These are phyloP conservation scores for Drosophila nigromelanica DNA, from an alignment of 1,140 invertebrate species.

Conservation along the genomic window DNA sequence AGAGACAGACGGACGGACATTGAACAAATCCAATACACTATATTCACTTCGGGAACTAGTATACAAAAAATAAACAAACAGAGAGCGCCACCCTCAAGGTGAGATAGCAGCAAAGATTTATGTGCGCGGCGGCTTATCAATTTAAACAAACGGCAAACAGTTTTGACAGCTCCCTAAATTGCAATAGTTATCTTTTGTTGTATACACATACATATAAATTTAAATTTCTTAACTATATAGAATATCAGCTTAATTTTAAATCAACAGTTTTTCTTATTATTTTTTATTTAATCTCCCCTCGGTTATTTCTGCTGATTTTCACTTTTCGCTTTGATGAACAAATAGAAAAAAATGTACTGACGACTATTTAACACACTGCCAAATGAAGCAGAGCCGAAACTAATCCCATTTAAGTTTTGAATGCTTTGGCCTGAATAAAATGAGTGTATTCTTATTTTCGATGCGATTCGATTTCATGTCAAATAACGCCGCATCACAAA, in stretches of 20 bases:
- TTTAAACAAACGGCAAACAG: slow-evolving; percentile 30
- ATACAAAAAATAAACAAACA: not conserved
- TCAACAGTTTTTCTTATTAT: slow-evolving; percentile 1
- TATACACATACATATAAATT: not conserved
- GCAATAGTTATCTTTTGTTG: slow-evolving; percentile 10
- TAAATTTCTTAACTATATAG: not conserved
- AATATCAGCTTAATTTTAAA: not conserved
- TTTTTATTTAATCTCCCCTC: slow-evolving; percentile 10
- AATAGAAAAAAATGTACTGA: slow-evolving; percentile 8
- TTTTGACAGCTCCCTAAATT: slow-evolving; percentile 39
- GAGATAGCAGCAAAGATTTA: slow-evolving; percentile 30
- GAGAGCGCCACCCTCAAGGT: slow-evolving; percentile 1
- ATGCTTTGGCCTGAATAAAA: slow-evolving; percentile 35
- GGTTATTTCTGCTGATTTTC: slow-evolving; percentile 44
- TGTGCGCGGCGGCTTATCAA: slow-evolving; percentile 24
- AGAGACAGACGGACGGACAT: no score
- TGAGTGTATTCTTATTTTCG: slow-evolving; percentile 28
- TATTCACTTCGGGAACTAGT: no score
- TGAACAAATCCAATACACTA: no score
- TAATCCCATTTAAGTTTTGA: slow-evolving; percentile 70
- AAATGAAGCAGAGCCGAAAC: slow-evolving; percentile 60
- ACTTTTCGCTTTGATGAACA: slow-evolving; percentile 41
- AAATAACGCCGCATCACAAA: slow-evolving; percentile 67
- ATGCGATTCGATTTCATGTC: slow-evolving; percentile 68
- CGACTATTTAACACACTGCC: slow-evolving; percentile 46